Percentiles rank a stretch among this genome's conserved stretches.
Evolutionary conservation across 2,113 vertebrate species (phyloP).

Genomic region (Phoenicopterus ruber): DNA sequence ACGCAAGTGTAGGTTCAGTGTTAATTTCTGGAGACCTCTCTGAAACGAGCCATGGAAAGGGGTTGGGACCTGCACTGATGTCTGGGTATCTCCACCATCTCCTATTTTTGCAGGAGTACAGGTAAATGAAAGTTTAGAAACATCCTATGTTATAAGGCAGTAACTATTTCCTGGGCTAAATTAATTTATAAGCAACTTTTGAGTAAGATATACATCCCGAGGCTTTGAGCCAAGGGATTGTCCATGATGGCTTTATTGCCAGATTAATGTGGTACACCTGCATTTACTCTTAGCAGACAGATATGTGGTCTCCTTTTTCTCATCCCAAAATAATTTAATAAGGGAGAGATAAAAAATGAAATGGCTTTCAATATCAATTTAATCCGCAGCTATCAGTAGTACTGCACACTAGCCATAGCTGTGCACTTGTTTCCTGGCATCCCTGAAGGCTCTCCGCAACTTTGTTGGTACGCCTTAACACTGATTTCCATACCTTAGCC

Average conservation of each 20-base stretch:
- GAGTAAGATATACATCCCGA: background rate
- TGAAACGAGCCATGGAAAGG: background rate
- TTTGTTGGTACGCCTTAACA: background rate
- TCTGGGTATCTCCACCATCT: background rate
- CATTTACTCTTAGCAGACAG: background rate
- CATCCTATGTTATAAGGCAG: background rate
- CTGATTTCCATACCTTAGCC: background rate
- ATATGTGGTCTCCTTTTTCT: background rate
- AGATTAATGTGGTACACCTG: background rate
- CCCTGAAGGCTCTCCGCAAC: background rate
- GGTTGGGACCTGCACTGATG: background rate
- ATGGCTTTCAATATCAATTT: conserved; percentile 38
- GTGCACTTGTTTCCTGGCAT: background rate
- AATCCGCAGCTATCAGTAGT: background rate
- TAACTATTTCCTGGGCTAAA: background rate
- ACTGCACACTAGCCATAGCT: background rate
- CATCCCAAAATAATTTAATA: conserved; percentile 44
- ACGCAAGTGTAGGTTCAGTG: background rate
- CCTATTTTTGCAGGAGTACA: background rate
- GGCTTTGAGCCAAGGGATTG: background rate
- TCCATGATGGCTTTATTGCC: conserved; percentile 10
- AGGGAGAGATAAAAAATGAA: conserved; percentile 49
- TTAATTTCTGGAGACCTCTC: background rate
- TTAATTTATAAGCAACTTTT: conserved; percentile 9
- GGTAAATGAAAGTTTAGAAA: background rate